Evolutionary conservation across 2,888 invertebrate species (phyloP), one percentile per base, ranked within the genome.

Genomic region (Dryomyza anilis): DNA sequence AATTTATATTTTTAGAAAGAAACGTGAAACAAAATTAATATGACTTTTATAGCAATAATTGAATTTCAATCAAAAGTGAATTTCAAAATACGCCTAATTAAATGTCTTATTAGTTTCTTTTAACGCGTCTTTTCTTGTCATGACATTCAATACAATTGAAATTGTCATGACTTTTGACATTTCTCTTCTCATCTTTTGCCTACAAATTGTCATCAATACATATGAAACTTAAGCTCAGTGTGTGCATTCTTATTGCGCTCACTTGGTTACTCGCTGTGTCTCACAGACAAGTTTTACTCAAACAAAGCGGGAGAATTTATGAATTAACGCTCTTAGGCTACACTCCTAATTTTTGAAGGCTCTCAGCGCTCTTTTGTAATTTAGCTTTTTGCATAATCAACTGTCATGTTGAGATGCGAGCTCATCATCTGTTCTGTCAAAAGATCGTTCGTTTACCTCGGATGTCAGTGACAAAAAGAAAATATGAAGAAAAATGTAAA

Each of bases 401-500:
- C n/a, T n/a, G n/a, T n/a, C n/a, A n/a, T n/a, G n/a, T n/a, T n/a
- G n/a, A n/a, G n/a, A n/a, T n/a, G n/a, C n/a, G n/a, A n/a, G n/a
- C n/a, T n/a, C n/a, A n/a, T n/a, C n/a, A n/a, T n/a, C n/a, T n/a
- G 25, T 50, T 50, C 2, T 50, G 50, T 55, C 36, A 55, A 55
- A 55, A 55, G 55, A 36, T 55, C 36, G 55, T 55, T 55, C 36
- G 36, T 55, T 55, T 55, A 55, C 55, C 55, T 36, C 19, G 14
- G 1, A 36, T 33, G 14, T n/a, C 10, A 23, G 36, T 5, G 14
- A 50, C 25, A 50, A 25, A 25, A 12, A 12, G 21, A 48, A 23
- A 23, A 23, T 1, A 46, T 19, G 45, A 45, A 46, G 19, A 46
- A 10, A 23, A 12, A 16, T 19, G 21, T 23, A 21, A 12, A 46